These are phyloP conservation scores for Salvelinus fontinalis DNA, from an alignment of 2,113 vertebrate genomes.

Conservation along the genomic window DNA sequence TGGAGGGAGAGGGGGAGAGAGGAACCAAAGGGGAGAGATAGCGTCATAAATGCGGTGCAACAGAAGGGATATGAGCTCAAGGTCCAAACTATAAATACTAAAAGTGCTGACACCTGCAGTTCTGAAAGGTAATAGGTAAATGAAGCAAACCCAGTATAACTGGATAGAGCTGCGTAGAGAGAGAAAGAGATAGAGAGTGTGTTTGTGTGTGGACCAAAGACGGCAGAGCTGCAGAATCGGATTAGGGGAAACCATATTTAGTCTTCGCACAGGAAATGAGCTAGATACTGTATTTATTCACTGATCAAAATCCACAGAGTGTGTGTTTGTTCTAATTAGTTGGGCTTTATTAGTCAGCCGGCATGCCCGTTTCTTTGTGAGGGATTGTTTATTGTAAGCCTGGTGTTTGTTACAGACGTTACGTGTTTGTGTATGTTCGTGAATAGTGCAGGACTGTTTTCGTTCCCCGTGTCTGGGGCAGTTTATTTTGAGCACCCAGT, in stretches of 20 bases:
- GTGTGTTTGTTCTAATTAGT: neutral
- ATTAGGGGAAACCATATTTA: conserved; percentile 55
- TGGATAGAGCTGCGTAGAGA: conserved; percentile 3
- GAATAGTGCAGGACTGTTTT: too few species aligned
- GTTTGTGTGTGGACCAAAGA: conserved; percentile 27
- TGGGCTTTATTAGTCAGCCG: too few species aligned
- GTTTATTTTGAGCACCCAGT: too few species aligned
- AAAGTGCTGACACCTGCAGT: conserved; percentile 34
- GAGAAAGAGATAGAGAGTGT: neutral
- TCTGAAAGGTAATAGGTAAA: conserved; percentile 37
- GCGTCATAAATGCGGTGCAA: conserved; percentile 35
- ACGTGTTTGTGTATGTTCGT: too few species aligned
- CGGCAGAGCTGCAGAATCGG: conserved; percentile 29
- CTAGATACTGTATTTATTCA: conserved; percentile 11
- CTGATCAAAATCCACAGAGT: conserved; percentile 3
- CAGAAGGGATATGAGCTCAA: conserved; percentile 24
- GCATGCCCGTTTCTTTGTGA: too few species aligned
- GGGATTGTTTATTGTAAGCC: too few species aligned
- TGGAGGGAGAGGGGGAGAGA: neutral
- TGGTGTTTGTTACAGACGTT: too few species aligned
- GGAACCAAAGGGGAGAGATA: neutral
- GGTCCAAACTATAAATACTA: conserved; percentile 41
- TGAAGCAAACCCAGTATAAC: conserved; percentile 41
- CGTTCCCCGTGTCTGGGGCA: too few species aligned
- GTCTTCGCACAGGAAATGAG: conserved; percentile 46